phyloP scores from a whole-genome alignment of 2,888 invertebrate species.

The Fabriciana adippe region DNA sequence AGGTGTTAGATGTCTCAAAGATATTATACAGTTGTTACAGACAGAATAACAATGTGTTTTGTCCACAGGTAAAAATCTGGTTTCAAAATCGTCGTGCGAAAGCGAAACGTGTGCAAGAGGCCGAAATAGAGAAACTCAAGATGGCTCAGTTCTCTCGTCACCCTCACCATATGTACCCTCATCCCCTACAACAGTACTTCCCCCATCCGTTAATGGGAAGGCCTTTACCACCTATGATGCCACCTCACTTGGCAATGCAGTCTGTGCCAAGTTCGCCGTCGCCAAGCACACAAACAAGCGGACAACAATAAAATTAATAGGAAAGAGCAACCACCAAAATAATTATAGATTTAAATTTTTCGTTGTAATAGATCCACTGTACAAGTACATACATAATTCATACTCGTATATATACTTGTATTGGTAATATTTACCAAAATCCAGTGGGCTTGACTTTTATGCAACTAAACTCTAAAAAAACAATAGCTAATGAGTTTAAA shows the following conservation, averaged over 20 bases:
- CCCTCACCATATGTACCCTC: slow-evolving; percentile 82
- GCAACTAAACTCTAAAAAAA: too few species aligned
- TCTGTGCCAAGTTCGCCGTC: slow-evolving; percentile 73
- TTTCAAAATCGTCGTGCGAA: slow-evolving; percentile 98
- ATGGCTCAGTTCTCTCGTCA: slow-evolving; percentile 86
- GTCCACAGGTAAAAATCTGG: slow-evolving; percentile 91
- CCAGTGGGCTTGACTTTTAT: too few species aligned
- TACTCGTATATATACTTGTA: too few species aligned
- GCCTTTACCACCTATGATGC: slow-evolving; percentile 73
- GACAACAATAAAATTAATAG: slow-evolving; percentile 49
- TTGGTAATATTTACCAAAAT: too few species aligned
- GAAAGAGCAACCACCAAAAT: background rate
- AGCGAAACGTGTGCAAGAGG: slow-evolving; percentile 98
- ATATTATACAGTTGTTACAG: too few species aligned
- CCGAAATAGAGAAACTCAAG: slow-evolving; percentile 97
- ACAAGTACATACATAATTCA: too few species aligned
- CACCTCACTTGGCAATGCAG: slow-evolving; percentile 73
- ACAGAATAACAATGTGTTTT: slow-evolving; percentile 58
- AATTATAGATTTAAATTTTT: too few species aligned
- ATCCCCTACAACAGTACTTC: slow-evolving; percentile 84
- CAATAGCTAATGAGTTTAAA: too few species aligned
- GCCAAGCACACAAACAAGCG: slow-evolving; percentile 63
- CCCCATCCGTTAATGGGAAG: slow-evolving; percentile 83
- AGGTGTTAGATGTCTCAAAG: too few species aligned
- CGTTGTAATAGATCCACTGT: too few species aligned